phyloP scores from a whole-genome alignment of 2,797 vertebrate species.

The Emys orbicularis region DNA sequence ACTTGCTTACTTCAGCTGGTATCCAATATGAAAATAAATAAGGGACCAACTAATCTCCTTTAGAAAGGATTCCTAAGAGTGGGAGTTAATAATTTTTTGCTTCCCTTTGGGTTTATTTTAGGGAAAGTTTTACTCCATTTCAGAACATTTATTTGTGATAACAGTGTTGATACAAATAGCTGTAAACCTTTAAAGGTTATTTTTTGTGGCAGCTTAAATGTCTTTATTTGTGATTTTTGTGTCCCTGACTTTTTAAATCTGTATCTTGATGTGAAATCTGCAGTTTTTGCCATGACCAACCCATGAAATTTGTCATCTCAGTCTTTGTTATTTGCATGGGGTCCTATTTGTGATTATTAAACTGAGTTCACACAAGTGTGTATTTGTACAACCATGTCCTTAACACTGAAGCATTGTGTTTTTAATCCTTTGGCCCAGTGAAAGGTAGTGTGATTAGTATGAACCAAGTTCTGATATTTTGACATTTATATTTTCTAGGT shows the following conservation, averaged over 20 bases:
- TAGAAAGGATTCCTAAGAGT: slow-evolving; percentile 13
- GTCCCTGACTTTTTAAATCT: slow-evolving; percentile 66
- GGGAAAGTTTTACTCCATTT: slow-evolving; percentile 15
- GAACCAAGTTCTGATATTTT: slow-evolving; percentile 62
- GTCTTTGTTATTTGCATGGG: slow-evolving; percentile 69
- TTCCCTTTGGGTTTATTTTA: background rate
- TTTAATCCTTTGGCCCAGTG: slow-evolving; percentile 15
- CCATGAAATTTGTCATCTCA: slow-evolving; percentile 79
- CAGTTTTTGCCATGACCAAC: slow-evolving; percentile 75
- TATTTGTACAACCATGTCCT: background rate
- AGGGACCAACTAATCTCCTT: background rate
- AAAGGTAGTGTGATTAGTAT: slow-evolving; percentile 38
- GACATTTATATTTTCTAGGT: slow-evolving; percentile 68
- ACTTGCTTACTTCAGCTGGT: slow-evolving; percentile 23
- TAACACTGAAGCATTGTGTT: slow-evolving; percentile 25
- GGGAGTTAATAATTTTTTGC: background rate
- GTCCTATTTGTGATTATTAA: slow-evolving; percentile 51
- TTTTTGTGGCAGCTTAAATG: slow-evolving; percentile 67
- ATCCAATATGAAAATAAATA: background rate
- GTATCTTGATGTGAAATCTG: slow-evolving; percentile 78
- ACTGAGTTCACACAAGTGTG: background rate
- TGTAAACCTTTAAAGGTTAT: slow-evolving; percentile 8
- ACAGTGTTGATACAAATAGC: slow-evolving; percentile 24
- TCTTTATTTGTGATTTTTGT: slow-evolving; percentile 71
- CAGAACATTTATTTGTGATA: background rate